A percentile compares a stretch with the other conserved stretches of the same genome.
phyloP scores from a whole-genome alignment of 2,888 invertebrate genomes.

The Petrophora chlorosata region DNA sequence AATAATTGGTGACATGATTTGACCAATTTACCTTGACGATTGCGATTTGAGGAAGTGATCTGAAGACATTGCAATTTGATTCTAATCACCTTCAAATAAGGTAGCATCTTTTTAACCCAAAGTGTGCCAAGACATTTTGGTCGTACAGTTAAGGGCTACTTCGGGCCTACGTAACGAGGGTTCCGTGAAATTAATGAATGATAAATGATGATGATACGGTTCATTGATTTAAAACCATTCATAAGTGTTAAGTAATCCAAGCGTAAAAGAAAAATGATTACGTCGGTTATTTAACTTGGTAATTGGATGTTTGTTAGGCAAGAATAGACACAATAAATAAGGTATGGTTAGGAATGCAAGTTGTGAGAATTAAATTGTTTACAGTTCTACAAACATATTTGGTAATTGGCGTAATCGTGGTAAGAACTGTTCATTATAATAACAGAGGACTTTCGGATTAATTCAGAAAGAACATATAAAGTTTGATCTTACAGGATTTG shows the following conservation, averaged over 20 bases:
- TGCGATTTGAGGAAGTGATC: not conserved
- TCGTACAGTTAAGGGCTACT: not conserved
- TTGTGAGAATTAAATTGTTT: not conserved
- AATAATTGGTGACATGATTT: conserved; percentile 9
- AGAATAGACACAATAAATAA: conserved; percentile 1
- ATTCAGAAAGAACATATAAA: too few species aligned
- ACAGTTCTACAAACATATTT: too few species aligned
- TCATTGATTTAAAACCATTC: conserved; percentile 10
- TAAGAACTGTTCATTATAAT: too few species aligned
- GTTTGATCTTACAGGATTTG: too few species aligned
- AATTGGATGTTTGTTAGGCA: conserved; percentile 14
- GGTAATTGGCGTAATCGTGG: too few species aligned
- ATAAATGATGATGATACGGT: conserved; percentile 21
- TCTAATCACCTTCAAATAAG: conserved; percentile 1
- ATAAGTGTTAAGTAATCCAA: conserved; percentile 3
- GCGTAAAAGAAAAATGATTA: conserved; percentile 2
- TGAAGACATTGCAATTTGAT: not conserved
- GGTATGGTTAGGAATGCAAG: not conserved
- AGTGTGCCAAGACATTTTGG: not conserved
- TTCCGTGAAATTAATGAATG: conserved; percentile 16
- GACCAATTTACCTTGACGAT: not conserved
- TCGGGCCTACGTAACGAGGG: conserved; percentile 9
- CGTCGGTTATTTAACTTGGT: conserved; percentile 10
- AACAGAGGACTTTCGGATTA: too few species aligned
- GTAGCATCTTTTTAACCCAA: not conserved